These are phyloP conservation scores for Gymnodraco acuticeps DNA, from an alignment of 2,797 vertebrate species.

Conservation along the genomic window DNA sequence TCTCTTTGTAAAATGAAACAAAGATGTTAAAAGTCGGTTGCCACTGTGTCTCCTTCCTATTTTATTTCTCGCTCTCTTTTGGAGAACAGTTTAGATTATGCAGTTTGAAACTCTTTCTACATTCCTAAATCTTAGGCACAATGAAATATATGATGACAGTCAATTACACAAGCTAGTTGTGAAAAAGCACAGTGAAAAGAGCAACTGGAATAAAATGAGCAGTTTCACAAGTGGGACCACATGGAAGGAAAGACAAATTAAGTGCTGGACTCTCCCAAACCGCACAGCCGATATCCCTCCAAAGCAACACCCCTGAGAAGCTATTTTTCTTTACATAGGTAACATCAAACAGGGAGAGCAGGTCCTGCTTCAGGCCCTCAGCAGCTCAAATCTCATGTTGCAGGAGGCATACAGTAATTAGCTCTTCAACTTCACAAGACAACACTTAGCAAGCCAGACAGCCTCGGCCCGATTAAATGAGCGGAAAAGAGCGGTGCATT, in stretches of 20 bases:
- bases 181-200: conserved; percentile 6
- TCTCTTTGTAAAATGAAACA: conserved; percentile 12
- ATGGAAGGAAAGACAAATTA: conserved; percentile 35
- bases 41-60: not conserved
- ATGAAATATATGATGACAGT: not conserved
- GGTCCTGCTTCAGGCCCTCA: conserved; percentile 58
- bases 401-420: conserved; percentile 70
- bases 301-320: conserved; percentile 46
- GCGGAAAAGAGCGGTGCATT: conserved; percentile 35
- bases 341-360: conserved; percentile 46
- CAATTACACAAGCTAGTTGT: not conserved
- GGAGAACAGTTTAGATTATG: not conserved
- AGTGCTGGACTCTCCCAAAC: conserved; percentile 44
- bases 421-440: conserved; percentile 74
- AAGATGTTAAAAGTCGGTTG: conserved; percentile 4
- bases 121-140: not conserved
- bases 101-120: not conserved
- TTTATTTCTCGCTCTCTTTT: not conserved
- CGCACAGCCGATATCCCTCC: not conserved
- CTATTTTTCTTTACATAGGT: conserved; percentile 36
- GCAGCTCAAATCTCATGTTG: conserved; percentile 61
- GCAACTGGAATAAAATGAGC: conserved; percentile 10
- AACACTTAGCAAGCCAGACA: conserved; percentile 59
- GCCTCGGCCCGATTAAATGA: conserved; percentile 48
- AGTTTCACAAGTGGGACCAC: conserved; percentile 19